These are phyloP conservation scores for Polylopha cassiicola DNA, from an alignment of 2,888 invertebrate genomes.

Conservation along the genomic window DNA sequence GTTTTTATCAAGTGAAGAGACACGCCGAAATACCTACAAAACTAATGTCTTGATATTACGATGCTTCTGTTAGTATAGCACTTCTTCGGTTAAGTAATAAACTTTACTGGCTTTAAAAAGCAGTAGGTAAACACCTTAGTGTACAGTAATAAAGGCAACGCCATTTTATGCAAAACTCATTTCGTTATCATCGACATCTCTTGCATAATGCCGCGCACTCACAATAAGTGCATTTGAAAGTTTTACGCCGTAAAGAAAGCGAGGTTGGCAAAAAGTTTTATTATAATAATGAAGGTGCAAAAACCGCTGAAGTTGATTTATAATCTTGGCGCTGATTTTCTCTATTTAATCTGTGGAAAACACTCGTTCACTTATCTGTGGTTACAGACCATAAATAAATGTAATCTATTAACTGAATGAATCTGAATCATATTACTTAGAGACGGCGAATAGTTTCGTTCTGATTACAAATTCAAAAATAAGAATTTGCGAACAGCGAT, in stretches of 20 bases:
- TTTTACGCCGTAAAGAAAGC: slow-evolving; percentile 36
- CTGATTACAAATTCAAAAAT: no score
- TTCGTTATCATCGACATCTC: slow-evolving; percentile 27
- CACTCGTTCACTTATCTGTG: background rate
- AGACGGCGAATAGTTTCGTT: no score
- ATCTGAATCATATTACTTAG: no score
- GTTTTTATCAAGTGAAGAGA: background rate
- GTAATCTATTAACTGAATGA: no score
- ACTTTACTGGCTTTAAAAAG: slow-evolving; percentile 8
- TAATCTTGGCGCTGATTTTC: background rate
- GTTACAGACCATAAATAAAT: no score
- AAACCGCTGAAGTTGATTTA: slow-evolving; percentile 6
- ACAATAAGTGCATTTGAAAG: slow-evolving; percentile 40
- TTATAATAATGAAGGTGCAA: slow-evolving; percentile 13
- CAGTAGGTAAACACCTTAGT: background rate
- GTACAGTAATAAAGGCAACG: slow-evolving; percentile 6
- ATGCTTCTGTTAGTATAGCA: no score
- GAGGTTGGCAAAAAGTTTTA: slow-evolving; percentile 35
- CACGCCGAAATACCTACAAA: background rate
- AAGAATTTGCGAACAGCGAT: no score
- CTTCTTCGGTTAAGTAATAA: background rate
- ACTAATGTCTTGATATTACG: background rate
- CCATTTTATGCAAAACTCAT: slow-evolving; percentile 22
- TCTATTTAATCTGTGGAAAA: background rate
- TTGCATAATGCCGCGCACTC: slow-evolving; percentile 27